Conservation (phyloP, 1,140 invertebrate genomes). For the Calosoma granatense region DNA sequence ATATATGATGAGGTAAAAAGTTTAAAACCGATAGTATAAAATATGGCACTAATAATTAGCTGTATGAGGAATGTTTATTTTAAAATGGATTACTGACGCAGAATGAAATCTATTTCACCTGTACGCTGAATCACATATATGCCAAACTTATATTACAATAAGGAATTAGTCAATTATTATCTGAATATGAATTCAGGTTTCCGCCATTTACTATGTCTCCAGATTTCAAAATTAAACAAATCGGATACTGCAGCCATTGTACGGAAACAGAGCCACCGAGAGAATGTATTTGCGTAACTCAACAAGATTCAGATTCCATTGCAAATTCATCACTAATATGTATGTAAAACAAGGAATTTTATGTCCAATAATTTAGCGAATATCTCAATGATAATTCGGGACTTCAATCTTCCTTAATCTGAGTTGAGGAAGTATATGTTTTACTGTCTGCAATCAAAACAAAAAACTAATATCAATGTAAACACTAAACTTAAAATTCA, state of each 20-base stretch:
- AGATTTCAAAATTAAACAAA: slow-evolving; percentile 25
- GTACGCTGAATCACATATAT: slow-evolving; percentile 12
- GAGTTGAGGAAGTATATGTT: too few species aligned
- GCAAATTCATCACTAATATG: not conserved
- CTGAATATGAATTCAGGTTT: slow-evolving; percentile 23
- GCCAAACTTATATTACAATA: slow-evolving; percentile 13
- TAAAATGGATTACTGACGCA: not conserved
- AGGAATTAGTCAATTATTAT: slow-evolving; percentile 23
- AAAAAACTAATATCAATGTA: too few species aligned
- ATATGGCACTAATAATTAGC: slow-evolving; percentile 6
- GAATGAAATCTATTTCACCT: slow-evolving; percentile 10
- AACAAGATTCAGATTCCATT: not conserved
- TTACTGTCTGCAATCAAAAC: too few species aligned
- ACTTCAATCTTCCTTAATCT: too few species aligned
- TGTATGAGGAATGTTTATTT: slow-evolving; percentile 12
- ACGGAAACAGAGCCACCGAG: not conserved
- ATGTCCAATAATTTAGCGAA: too few species aligned
- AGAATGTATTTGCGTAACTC: not conserved
- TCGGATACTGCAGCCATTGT: slow-evolving; percentile 21
- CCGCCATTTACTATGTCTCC: slow-evolving; percentile 33
- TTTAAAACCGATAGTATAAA: too few species aligned
- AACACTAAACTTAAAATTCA: too few species aligned
- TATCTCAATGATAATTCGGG: too few species aligned
- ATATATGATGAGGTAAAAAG: not conserved
- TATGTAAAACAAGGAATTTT: too few species aligned